These are phyloP conservation scores for Ctenopoma multispine DNA, from an alignment of 2,797 vertebrate species.

Conservation along the genomic window DNA sequence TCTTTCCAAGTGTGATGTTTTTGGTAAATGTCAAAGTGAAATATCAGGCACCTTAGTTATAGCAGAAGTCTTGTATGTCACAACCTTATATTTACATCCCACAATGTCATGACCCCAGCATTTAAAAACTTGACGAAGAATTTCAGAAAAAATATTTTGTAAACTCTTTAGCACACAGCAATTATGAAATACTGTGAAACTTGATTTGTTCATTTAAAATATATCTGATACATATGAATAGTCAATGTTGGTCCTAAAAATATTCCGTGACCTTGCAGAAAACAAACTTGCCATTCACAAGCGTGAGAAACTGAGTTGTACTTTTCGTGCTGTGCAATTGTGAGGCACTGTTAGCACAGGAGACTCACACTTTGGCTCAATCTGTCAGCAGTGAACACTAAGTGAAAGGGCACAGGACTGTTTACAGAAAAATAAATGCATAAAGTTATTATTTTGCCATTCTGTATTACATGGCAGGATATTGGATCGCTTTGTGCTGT, in stretches of 20 bases:
- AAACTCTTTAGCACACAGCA: background rate
- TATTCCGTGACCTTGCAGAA: background rate
- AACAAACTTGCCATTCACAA: background rate
- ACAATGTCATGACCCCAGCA: background rate
- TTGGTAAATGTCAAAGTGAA: constrained; percentile 33
- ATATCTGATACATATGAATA: background rate
- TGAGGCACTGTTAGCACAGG: background rate
- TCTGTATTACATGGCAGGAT: constrained; percentile 14
- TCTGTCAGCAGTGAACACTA: constrained; percentile 19
- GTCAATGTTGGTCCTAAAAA: background rate
- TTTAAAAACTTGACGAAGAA: background rate
- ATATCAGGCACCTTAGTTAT: constrained; percentile 18
- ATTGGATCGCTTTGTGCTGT: constrained; percentile 24
- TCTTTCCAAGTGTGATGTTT: background rate
- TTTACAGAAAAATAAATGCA: constrained; percentile 28
- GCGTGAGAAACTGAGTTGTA: constrained; percentile 7
- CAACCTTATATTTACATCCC: constrained; percentile 7
- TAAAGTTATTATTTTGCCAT: constrained; percentile 17
- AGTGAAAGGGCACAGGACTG: constrained; percentile 30
- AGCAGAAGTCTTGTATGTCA: constrained; percentile 1
- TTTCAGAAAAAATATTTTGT: background rate
- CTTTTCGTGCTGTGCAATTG: constrained; percentile 17
- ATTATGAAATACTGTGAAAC: background rate
- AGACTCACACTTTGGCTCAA: constrained; percentile 22
- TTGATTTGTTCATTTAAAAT: background rate